phyloP scores from a whole-genome alignment of 1,140 invertebrate species.

The Portunus trituberculatus region DNA sequence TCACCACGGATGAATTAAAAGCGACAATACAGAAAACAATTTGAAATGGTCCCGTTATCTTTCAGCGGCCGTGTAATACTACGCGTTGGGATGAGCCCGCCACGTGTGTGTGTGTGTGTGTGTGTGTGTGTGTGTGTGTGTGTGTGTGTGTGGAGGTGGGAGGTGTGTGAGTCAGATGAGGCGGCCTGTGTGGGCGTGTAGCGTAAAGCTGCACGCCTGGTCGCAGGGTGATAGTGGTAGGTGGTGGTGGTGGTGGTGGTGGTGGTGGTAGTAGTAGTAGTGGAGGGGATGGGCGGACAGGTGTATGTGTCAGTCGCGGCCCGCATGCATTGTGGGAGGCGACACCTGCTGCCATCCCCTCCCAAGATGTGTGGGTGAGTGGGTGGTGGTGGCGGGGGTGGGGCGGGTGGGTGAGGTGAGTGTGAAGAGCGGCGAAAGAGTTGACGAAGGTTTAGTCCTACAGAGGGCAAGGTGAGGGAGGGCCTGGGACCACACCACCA shows the following conservation, averaged over 20 bases:
- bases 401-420: background rate
- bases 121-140: too few species aligned
- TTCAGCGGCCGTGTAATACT: too few species aligned
- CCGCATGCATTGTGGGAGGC: too few species aligned
- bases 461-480: too few species aligned
- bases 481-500: background rate
- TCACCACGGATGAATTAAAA: too few species aligned
- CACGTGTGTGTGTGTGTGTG: too few species aligned
- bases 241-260: background rate
- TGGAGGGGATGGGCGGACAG: background rate
- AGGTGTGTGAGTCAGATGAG: background rate
- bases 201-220: conserved; percentile 43
- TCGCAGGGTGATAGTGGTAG: background rate
- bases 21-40: too few species aligned
- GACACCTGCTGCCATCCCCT: background rate
- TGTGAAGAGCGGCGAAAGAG: background rate
- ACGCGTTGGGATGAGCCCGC: too few species aligned
- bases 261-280: background rate
- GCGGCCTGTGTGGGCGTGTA: background rate
- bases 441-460: too few species aligned
- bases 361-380: conserved; percentile 9
- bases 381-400: background rate
- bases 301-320: too few species aligned
- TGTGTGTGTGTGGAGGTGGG: too few species aligned
- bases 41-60: too few species aligned